A percentile compares a stretch with the other conserved stretches of the same genome.
Conservation (phyloP, 2,888 invertebrate species). For the Esperia sulphurella region DNA sequence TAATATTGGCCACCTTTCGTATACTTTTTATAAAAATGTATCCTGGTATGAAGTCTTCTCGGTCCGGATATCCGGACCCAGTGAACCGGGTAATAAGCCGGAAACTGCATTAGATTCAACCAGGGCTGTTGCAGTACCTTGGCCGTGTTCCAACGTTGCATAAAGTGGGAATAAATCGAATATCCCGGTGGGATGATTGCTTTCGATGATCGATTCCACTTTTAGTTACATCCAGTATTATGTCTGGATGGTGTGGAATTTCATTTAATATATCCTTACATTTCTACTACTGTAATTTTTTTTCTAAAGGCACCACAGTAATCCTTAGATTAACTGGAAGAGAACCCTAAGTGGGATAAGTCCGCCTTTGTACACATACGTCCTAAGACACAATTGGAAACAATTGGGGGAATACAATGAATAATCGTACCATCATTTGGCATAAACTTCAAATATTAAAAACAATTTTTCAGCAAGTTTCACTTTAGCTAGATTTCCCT, state of each 20-base stretch:
- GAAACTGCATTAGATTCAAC: constrained; percentile 36
- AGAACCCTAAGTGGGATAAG: no score
- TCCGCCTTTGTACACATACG: no score
- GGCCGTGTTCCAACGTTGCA: not conserved
- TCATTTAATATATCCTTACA: not conserved
- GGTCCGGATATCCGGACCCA: constrained; percentile 29
- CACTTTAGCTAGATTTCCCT: no score
- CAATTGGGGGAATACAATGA: no score
- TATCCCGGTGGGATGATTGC: not conserved
- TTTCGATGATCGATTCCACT: constrained; percentile 1
- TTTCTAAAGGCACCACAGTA: no score
- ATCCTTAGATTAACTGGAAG: no score
- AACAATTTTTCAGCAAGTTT: no score
- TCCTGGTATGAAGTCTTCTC: not conserved
- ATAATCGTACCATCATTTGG: no score
- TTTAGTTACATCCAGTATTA: constrained; percentile 1
- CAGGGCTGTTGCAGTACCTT: constrained; percentile 6
- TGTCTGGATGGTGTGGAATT: constrained; percentile 1
- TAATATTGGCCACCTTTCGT: not conserved
- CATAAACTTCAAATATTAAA: no score
- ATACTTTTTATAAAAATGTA: not conserved
- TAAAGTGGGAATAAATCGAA: not conserved
- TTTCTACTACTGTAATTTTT: no score
- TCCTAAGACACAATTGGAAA: no score
- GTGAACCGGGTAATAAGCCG: constrained; percentile 43